Conservation (phyloP, 2,113 vertebrate species). For the Plestiodon gilberti region DNA sequence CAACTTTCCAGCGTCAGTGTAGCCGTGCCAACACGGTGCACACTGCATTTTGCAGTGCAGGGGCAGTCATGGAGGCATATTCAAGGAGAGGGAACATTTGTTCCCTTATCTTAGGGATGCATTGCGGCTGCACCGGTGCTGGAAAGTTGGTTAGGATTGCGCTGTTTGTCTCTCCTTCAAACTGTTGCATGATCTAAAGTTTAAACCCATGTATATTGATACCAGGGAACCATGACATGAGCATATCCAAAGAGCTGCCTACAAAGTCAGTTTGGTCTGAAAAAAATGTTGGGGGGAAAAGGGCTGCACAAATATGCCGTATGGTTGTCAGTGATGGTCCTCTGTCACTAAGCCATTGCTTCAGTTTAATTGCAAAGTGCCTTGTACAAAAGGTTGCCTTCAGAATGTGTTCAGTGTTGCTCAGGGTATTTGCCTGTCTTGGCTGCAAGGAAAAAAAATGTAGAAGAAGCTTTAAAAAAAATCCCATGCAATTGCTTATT, state of each 20-base stretch:
- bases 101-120: too few relatives aligned
- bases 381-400: conserved; percentile 46
- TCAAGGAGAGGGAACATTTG: too few relatives aligned
- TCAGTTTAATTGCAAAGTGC: conserved; percentile 65
- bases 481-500: conserved; percentile 55
- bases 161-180: too few relatives aligned
- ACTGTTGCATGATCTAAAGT: too few relatives aligned
- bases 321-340: conserved; percentile 59
- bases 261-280: background rate
- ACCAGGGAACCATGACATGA: background rate
- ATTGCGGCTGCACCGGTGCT: too few relatives aligned
- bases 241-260: background rate
- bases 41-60: too few relatives aligned
- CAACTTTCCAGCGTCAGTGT: too few relatives aligned
- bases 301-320: background rate
- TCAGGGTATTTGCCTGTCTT: conserved; percentile 45
- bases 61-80: too few relatives aligned
- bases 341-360: conserved; percentile 62
- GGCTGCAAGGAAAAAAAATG: conserved; percentile 34
- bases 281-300: background rate
- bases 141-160: too few relatives aligned
- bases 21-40: too few relatives aligned
- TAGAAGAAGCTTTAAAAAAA: background rate
- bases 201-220: background rate
- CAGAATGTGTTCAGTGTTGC: conserved; percentile 49